Evolutionary conservation across 2,888 invertebrate species (phyloP).

Genomic region (Osmoderma eremita): DNA sequence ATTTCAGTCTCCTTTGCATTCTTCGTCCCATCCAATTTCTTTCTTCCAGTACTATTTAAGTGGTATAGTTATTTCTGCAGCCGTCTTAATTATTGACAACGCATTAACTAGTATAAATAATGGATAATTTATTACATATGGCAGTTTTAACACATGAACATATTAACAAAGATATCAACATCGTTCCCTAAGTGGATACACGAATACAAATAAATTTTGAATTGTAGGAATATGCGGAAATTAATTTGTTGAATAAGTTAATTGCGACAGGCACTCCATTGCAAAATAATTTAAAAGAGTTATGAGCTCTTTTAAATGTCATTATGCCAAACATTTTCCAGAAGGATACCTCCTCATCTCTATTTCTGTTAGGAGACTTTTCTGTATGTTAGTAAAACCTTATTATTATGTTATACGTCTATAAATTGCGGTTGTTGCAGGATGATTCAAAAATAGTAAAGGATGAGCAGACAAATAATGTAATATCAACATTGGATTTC

Average conservation of each 20-base stretch:
- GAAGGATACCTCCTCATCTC: slow-evolving; percentile 71
- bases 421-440: slow-evolving; percentile 34
- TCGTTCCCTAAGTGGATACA: too few species aligned
- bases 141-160: too few species aligned
- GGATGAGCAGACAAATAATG: slow-evolving; percentile 67
- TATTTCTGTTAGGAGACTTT: slow-evolving; percentile 69
- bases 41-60: too few species aligned
- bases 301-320: slow-evolving; percentile 78
- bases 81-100: too few species aligned
- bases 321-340: slow-evolving; percentile 75
- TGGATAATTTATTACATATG: too few species aligned
- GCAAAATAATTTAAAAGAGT: slow-evolving; percentile 76
- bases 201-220: slow-evolving; percentile 14
- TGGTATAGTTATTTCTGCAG: too few species aligned
- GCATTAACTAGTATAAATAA: too few species aligned
- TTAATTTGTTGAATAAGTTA: slow-evolving; percentile 67
- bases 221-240: slow-evolving; percentile 60
- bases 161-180: too few species aligned
- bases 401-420: background rate
- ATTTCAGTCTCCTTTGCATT: too few species aligned
- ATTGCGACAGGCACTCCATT: slow-evolving; percentile 79
- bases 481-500: slow-evolving; percentile 68
- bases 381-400: slow-evolving; percentile 55
- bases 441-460: slow-evolving; percentile 57
- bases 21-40: too few species aligned